Base-by-base conservation (phyloP, 2,888 invertebrate species). In the Ectemnius cavifrons region DNA sequence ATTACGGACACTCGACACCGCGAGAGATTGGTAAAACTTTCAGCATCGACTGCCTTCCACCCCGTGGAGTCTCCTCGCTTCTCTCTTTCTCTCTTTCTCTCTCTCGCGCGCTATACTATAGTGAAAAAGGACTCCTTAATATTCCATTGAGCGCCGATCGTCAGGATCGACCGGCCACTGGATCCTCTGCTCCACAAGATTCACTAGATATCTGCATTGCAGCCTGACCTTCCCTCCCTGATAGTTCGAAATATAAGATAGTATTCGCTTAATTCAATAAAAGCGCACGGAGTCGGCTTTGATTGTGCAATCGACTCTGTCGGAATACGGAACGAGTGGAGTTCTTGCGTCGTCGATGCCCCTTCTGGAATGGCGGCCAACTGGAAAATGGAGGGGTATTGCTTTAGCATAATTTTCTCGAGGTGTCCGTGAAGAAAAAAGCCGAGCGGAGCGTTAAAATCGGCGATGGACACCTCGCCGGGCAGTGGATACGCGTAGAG, bases 1-100 rank as follows among this genome's bases (percentile, higher is more conserved):
- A 83, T 90, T 89, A 88, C 89, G 78, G 86, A 82, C 74, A 87
- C 85, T 81, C 83, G 86, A 87, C 77, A 89, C 84, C 83, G 72
- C 73, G 72, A 73, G 75, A 60, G 37, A 37, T 64, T 67, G 66
- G 74, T 68, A 76, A 74, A 82, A 75, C 77, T 74, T 77, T 67
- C 79, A 77, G 65, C 77, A 75, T 68, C 72, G 68, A 46, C 69
- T 67, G 52, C 61, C 63, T 45, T 49, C n/a, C 60, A n/a, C 63
- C 27, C 52, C 52, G 52, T 13, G 16, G 5, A 14, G 16, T 13
- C 52, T 56, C 63, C 66, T 52, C 63, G 45, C 58, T 46, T 63
- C 37, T 27, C 71, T 23, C 59, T 45, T 60, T 47, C 64, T 64
- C 71, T 65, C 60, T 66, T 8, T 47, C 28, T 60, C 69, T 57